phyloP scores from a whole-genome alignment of 1,140 invertebrate genomes.

The Eulimnadia texana region DNA sequence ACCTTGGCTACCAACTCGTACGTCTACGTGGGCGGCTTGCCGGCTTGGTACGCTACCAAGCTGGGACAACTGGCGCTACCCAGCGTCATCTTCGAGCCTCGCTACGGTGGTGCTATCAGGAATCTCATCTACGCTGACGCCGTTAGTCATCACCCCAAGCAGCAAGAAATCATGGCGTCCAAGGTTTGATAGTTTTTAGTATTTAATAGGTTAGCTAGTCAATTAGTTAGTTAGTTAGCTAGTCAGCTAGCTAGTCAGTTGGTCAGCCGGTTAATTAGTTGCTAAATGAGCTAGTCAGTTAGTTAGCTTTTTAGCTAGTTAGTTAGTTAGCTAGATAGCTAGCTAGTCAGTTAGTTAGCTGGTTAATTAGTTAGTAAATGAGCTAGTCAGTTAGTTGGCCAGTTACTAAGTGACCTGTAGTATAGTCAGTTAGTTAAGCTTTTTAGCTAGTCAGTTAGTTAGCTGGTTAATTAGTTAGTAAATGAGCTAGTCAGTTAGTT shows the following conservation, averaged over 20 bases:
- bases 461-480: too few relatives aligned
- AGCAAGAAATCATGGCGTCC: slow-evolving; percentile 43
- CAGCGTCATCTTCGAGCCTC: slow-evolving; percentile 78
- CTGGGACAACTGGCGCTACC: slow-evolving; percentile 64
- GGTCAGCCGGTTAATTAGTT: background rate
- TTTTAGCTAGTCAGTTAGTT: too few relatives aligned
- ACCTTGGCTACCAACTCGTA: slow-evolving; percentile 69
- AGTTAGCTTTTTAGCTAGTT: background rate
- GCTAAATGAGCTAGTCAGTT: background rate
- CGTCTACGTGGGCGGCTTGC: slow-evolving; percentile 83
- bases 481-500: too few relatives aligned
- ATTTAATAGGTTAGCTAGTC: background rate
- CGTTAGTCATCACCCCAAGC: slow-evolving; percentile 35
- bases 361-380: slow-evolving; percentile 6
- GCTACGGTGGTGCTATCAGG: slow-evolving; percentile 55
- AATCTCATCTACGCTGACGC: slow-evolving; percentile 73
- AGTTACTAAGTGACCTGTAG: too few relatives aligned
- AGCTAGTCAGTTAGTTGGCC: slow-evolving; percentile 1
- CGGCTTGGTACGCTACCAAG: slow-evolving; percentile 71
- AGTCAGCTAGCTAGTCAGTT: background rate
- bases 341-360: slow-evolving; percentile 7
- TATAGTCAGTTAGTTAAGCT: too few relatives aligned
- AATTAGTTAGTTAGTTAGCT: background rate
- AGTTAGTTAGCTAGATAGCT: background rate
- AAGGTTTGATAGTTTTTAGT: too few relatives aligned